Evolutionary conservation across 2,888 invertebrate genomes (phyloP), one percentile per base, ranked within the genome.

Genomic region (Drosophila crucigera): DNA sequence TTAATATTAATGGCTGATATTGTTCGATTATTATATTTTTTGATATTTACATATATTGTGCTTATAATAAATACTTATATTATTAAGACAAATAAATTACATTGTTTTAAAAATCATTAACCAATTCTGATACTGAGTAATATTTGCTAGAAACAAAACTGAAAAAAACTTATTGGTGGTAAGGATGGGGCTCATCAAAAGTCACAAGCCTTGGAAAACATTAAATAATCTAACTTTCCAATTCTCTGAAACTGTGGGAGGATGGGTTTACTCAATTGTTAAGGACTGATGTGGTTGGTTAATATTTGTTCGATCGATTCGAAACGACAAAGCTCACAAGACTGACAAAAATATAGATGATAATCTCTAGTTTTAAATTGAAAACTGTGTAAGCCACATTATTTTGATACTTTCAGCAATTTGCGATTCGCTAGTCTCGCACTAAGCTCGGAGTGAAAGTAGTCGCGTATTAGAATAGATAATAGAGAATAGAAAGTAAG

Each of bases 401-500:
- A 43, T 22, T 43, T 11, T 25, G 14, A 47, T 9, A 25, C 4
- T 16, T 16, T 10, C 10, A 52, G 30, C 30, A 52, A 10, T 2
- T 11, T 11, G 30, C 6, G 30, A 19, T n/a, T 6, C 11, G 10
- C 52, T 14, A 4, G n/a, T 4, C 52, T 19, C 19, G 9, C 25
- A 14, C 28, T 4, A 3, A 1, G 28, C 4, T 2, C 28, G 11
- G n/a, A 7, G 39, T 56, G 11, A 41, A 33, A 47, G 19, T 31
- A 25, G 25, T 4, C 39, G 58, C 16, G 7, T 25, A 16, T 58
- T n/a, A 7, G 31, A 31, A 31, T 31, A 9, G 9, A 30, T 7
- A 30, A 30, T 30, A 19, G n/a, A 25, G 25, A 33, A 37, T 73
- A 62, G 62, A 79, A 68, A 25, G 58, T 31, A 74, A 80, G 67